These are phyloP conservation scores for Lithobates pipiens DNA, from an alignment of 2,797 vertebrate genomes.

Conservation along the genomic window DNA sequence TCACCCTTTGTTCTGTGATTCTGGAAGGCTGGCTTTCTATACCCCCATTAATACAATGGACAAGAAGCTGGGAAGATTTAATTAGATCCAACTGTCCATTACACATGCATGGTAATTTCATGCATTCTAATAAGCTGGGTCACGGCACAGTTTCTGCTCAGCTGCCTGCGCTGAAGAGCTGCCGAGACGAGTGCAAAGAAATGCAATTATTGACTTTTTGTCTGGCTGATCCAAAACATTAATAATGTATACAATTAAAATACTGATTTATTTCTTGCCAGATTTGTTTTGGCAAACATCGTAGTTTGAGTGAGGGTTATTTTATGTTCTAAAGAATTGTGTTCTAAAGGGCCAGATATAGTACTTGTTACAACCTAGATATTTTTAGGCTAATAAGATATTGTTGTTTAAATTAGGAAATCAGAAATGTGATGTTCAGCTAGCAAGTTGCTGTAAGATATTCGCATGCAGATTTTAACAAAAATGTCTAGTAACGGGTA, in stretches of 20 bases:
- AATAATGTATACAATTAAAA: constrained; percentile 84
- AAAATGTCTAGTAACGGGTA: too few species aligned
- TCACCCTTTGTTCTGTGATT: constrained; percentile 40
- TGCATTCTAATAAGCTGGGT: constrained; percentile 63
- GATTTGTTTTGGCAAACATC: background rate
- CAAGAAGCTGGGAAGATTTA: constrained; percentile 60
- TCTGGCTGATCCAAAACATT: constrained; percentile 84
- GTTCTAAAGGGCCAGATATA: background rate
- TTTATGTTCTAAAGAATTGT: background rate
- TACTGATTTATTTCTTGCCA: constrained; percentile 65
- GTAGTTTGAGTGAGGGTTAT: background rate
- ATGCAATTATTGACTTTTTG: constrained; percentile 60
- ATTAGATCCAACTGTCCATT: constrained; percentile 63
- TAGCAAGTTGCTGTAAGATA: too few species aligned
- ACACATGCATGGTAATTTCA: constrained; percentile 59
- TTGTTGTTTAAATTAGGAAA: too few species aligned
- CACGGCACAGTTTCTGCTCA: constrained; percentile 55
- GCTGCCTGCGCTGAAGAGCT: constrained; percentile 53
- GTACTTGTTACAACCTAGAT: background rate
- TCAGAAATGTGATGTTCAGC: too few species aligned
- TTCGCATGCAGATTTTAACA: too few species aligned
- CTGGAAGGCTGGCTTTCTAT: constrained; percentile 29
- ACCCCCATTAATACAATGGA: constrained; percentile 57
- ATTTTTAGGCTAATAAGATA: too few species aligned
- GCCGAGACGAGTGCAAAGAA: constrained; percentile 48